Percentiles rank a stretch among this genome's conserved stretches.
phyloP scores from a whole-genome alignment of 2,888 invertebrate species.

The Chirona hameri region DNA sequence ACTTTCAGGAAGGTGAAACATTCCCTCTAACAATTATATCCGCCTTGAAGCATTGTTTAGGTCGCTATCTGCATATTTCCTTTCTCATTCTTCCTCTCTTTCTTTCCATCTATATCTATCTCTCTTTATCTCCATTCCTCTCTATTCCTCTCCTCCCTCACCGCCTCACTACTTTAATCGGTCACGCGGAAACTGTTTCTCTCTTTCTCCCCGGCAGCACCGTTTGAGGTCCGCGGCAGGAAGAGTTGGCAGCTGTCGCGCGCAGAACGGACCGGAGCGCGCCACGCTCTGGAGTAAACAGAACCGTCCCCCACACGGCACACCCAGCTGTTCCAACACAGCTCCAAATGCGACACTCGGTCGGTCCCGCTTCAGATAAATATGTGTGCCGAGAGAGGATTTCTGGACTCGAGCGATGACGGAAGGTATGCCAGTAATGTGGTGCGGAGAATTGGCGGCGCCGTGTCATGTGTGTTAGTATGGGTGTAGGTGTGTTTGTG shows the following conservation, averaged over 20 bases:
- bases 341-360: neutral
- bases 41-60: too few species aligned
- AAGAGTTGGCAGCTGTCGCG: neutral
- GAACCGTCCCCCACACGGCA: neutral
- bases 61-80: neutral
- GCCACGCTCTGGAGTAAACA: too few species aligned
- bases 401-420: neutral
- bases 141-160: neutral
- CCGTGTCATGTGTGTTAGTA: too few species aligned
- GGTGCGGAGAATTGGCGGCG: too few species aligned
- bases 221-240: neutral
- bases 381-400: neutral
- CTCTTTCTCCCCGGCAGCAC: neutral
- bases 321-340: conserved; percentile 3
- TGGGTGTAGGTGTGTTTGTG: too few species aligned
- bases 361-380: neutral
- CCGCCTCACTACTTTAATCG: neutral
- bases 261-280: neutral
- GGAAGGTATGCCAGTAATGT: too few species aligned
- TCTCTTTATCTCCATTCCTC: neutral
- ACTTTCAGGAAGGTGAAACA: too few species aligned
- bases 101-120: too few species aligned
- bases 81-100: neutral
- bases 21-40: too few species aligned
- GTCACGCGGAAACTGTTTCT: neutral